Evolutionary conservation across 92 coral and sea anemone genomes (phyloP).

Genomic region (Zoanthus gigantus): DNA sequence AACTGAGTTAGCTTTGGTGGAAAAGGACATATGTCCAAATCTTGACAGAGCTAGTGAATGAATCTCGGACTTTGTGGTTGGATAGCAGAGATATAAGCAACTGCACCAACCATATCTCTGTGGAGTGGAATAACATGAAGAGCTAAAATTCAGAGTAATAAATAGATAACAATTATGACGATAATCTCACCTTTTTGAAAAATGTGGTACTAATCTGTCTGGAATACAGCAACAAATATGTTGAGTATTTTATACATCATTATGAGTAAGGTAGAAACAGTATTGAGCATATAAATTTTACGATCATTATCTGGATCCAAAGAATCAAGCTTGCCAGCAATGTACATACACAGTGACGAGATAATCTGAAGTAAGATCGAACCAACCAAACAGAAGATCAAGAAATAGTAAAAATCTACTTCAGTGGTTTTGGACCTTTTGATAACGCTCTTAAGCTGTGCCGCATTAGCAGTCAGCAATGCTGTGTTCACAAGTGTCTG

Average conservation of each 20-base stretch:
- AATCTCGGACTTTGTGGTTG: too few species aligned
- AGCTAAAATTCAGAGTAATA: too few species aligned
- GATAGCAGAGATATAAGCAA: too few species aligned
- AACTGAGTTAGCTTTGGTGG: too few species aligned
- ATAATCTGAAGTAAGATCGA: constrained; percentile 47
- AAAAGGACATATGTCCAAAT: too few species aligned
- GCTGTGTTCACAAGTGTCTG: constrained; percentile 55
- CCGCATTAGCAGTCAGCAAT: constrained; percentile 43
- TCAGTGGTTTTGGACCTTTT: constrained; percentile 38
- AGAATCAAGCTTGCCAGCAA: constrained; percentile 44
- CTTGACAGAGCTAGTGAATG: too few species aligned
- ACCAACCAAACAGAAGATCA: constrained; percentile 39
- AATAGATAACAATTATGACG: too few species aligned
- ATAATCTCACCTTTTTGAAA: too few species aligned
- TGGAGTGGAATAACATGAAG: too few species aligned
- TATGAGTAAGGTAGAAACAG: constrained; percentile 35
- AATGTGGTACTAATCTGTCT: constrained; percentile 26
- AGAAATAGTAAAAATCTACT: constrained; percentile 51
- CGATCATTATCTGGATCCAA: constrained; percentile 40
- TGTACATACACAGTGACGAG: constrained; percentile 41
- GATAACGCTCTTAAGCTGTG: constrained; percentile 53
- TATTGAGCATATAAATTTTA: constrained; percentile 17
- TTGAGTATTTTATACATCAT: constrained; percentile 53
- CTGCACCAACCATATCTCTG: too few species aligned
- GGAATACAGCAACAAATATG: constrained; percentile 56